Evolutionary conservation across 2,888 invertebrate genomes (phyloP).

Genomic region (Rambutsinella grinnellia): DNA sequence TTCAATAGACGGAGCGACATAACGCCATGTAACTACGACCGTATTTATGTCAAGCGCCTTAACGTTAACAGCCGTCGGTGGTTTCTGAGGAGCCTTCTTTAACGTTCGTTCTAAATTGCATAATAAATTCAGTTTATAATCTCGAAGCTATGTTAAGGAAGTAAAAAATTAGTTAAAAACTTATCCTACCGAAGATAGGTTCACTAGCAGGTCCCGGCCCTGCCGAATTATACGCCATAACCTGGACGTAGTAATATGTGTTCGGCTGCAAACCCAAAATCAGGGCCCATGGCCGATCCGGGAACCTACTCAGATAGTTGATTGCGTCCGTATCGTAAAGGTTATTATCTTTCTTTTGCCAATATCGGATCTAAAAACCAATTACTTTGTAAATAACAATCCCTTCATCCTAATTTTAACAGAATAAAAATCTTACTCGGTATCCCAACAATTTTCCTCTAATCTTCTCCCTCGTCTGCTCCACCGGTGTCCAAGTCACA

Average conservation of each 20-base stretch:
- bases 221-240: constrained; percentile 96
- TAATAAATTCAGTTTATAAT: neutral
- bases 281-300: constrained; percentile 82
- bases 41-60: constrained; percentile 87
- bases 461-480: constrained; percentile 84
- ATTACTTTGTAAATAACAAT: neutral
- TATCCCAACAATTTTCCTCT: constrained; percentile 93
- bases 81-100: constrained; percentile 93
- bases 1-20: constrained; percentile 88
- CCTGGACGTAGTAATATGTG: constrained; percentile 92
- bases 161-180: constrained; percentile 45
- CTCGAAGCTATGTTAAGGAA: neutral
- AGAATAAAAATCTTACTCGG: constrained; percentile 70
- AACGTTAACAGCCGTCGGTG: constrained; percentile 92
- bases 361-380: constrained; percentile 82
- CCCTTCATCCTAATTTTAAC: neutral
- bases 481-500: constrained; percentile 91
- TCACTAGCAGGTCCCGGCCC: constrained; percentile 97
- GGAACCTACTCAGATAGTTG: constrained; percentile 87
- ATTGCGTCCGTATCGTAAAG: constrained; percentile 72
- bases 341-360: constrained; percentile 83
- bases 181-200: constrained; percentile 77
- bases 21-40: constrained; percentile 91
- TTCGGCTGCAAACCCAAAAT: constrained; percentile 94
- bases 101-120: constrained; percentile 80